Base-by-base conservation (phyloP, 2,888 invertebrate genomes). In the Oithona nana region DNA sequence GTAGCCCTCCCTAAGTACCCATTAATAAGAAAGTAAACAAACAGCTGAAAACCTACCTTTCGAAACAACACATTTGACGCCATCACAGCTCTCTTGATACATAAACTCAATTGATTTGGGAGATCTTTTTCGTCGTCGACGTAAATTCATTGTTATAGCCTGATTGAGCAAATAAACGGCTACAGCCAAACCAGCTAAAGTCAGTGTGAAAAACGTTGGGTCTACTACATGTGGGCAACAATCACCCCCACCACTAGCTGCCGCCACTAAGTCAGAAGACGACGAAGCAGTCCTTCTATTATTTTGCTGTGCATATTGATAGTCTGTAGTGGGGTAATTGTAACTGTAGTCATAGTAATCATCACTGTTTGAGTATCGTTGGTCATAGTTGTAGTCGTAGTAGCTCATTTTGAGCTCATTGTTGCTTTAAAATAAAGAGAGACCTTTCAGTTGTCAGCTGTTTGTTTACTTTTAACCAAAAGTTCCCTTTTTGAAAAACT, bases 361-460 rank as follows among this genome's bases (percentile, higher is more conserved):
- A 24, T 54, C n/a, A n/a, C n/a, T n/a, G n/a, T n/a, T n/a, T n/a
- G n/a, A n/a, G n/a, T n/a, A n/a, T n/a, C n/a, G n/a, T n/a, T n/a
- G n/a, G n/a, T n/a, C 54, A 54, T 54, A 54, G 54, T 54, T 26
- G 16, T 54, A 20, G 26, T 54, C 54, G 20, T 51, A 51, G 20
- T 8, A 20, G 54, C 39, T 39, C 39, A 39, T 39, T 6, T 39
- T 39, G 39, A 39, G 39, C 16, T 16, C 39, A 39, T 39, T 6
- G 16, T 39, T 39, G 39, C 39, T 39, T 39, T 6, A 6, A 39
- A 39, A 39, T 39, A 39, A 39, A 39, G 8, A 39, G 39, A 39
- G 39, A 39, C 16, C 8, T 39, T 39, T 39, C 39, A 39, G 39
- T 11, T 11, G 39, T 39, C 39, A 39, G 39, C 39, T 39, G 39